Base-by-base conservation (phyloP, 2,113 vertebrate species). In the Sinosuthora webbiana region DNA sequence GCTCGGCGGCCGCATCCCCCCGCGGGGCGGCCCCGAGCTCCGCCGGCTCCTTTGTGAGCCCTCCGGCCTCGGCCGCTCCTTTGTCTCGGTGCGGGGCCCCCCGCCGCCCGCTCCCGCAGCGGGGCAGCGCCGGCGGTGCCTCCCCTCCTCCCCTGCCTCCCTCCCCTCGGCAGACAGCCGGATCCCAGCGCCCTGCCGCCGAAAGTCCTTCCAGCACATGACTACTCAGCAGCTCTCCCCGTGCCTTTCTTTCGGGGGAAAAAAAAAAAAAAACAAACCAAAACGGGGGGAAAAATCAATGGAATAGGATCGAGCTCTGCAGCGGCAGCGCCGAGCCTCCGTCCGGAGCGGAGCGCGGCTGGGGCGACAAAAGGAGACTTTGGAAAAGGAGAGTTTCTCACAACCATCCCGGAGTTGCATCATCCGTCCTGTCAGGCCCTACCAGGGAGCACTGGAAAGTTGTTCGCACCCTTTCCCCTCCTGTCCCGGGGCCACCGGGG, bases 51-150 rank as follows among this genome's bases (percentile, higher is more conserved):
- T 88, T 94, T 93, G 93, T 94, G 88, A 71, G 68, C 85, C 73
- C 91, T 89, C 81, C 85, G 90, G 92, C 87, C 91, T 67, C 85
- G 81, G 70, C 87, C 67, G 73, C 80, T 64, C 70, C 88, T 86
- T 93, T 95, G 95, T 93, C 91, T 93, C 76, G 10, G 56, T 52
- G 88, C 77, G 64, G 87, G 31, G 71, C 59, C 62, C 78, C 86
- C 63, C 63, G 39, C 53, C 62, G 63, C 45, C 80, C 31, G 62
- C 55, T 63, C 89, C 81, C 78, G 77, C 89, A 53, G 84, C 85
- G 41, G 81, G 80, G 70, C 76, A 64, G 88, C 35, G 63, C 75
- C 64, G 59, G 57, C 47, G 13, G 16, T 57, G 82, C 55, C 42
- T 37, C 41, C 50, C 65, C 35, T 22, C 45, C 42, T 73, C 27